phyloP scores from a whole-genome alignment of 2,797 vertebrate species.

The Mus minutoides region DNA sequence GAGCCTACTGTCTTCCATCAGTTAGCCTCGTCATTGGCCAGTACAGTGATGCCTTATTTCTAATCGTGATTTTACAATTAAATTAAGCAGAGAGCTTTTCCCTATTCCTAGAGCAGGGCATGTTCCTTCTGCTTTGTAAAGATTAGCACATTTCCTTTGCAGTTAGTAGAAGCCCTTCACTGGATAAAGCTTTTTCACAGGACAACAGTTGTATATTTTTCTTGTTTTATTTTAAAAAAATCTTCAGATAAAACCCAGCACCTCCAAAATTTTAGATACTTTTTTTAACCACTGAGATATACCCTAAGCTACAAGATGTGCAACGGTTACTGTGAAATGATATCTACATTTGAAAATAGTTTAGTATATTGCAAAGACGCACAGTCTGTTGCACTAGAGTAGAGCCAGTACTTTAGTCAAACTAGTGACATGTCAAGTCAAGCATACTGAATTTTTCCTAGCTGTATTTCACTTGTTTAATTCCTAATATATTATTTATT shows the following conservation, averaged over 20 bases:
- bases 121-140: background rate
- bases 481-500: background rate
- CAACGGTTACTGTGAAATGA: background rate
- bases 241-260: background rate
- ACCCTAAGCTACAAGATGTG: background rate
- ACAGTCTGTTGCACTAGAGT: background rate
- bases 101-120: background rate
- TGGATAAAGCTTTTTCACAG: background rate
- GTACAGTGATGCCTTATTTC: background rate
- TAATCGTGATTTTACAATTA: background rate
- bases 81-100: background rate
- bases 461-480: background rate
- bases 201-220: background rate
- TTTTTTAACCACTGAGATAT: background rate
- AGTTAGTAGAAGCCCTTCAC: background rate
- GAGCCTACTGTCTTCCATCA: background rate
- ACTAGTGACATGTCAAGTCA: background rate
- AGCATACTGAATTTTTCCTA: background rate
- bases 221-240: background rate
- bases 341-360: background rate
- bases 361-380: background rate
- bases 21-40: fast-evolving
- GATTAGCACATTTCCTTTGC: background rate
- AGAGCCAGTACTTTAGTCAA: background rate
- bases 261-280: background rate